Percentiles rank a stretch among this genome's conserved stretches.
phyloP scores from a whole-genome alignment of 2,113 vertebrate genomes.

The Pedetes capensis region DNA sequence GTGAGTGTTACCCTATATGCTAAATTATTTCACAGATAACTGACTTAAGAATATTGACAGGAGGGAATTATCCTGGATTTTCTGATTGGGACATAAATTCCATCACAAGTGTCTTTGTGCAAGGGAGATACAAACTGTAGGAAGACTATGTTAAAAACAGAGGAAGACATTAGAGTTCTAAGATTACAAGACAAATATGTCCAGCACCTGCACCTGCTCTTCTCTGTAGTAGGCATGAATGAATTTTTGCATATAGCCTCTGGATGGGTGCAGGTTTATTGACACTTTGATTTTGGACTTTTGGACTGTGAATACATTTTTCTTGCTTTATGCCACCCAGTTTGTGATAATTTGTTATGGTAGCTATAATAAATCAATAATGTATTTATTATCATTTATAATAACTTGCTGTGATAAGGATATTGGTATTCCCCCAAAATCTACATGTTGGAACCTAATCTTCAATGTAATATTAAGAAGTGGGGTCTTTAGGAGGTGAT shows the following conservation, averaged over 20 bases:
- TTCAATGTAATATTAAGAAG: neutral
- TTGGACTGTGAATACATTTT: neutral
- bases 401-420: neutral
- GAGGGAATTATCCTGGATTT: neutral
- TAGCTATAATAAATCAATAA: neutral
- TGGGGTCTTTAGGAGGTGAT: neutral
- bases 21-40: neutral
- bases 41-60: neutral
- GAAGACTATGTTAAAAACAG: neutral
- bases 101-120: neutral
- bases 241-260: neutral
- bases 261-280: neutral
- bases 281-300: neutral
- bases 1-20: neutral
- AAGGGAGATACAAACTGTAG: too few relatives aligned
- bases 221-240: neutral
- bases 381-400: too few relatives aligned
- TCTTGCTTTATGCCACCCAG: neutral
- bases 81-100: neutral
- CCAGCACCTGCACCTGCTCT: too few relatives aligned
- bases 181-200: neutral
- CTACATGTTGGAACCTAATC: too few relatives aligned
- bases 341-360: neutral
- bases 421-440: fast-evolving
- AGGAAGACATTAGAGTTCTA: neutral